Base-by-base conservation (phyloP, 2,797 vertebrate genomes). In the Hirundo rustica region DNA sequence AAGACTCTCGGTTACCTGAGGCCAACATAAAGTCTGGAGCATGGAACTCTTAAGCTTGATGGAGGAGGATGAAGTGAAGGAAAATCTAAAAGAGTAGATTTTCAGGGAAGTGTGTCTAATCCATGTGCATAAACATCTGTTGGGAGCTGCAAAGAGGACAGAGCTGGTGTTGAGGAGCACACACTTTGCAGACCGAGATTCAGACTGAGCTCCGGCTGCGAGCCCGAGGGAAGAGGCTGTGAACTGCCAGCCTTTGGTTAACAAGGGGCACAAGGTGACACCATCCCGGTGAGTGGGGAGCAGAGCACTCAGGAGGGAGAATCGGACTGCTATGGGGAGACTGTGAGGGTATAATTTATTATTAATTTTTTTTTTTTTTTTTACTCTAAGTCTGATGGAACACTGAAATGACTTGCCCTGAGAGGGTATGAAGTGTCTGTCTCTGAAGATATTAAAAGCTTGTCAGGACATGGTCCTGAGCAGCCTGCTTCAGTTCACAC, bases 171-270 rank as follows among this genome's bases (percentile, higher is more conserved):
- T 50, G 71, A 44, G 78, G 50, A 82, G 2, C 32, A 27, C 30
- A 4, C 8, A 22, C 19, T n/a, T 34, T 54, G 34, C 42, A 57
- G 48, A 3, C 0, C 20, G 42, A 44, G 62, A 3, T n/a, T 42
- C 32, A 21, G 32, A 2, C 14, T 27, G 50, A 65, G 44, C 58
- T 58, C 66, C 6, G 45, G 45, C 20, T 47, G 45, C 20, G 21
- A 61, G 13, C 13, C n/a, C 1, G 7, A 53, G 17, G 27, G 16
- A 51, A 74, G 53, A 40, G 45, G 14, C 19, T 2, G 1, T 40
- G 42, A 29, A 4, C 5, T 27, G 45, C 36, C 47, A 71, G 0
- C 7, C 14, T 44, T 22, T 62, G 58, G 58, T 47, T 23, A 40
- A 16, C 23, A n/a, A 8, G 10, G 67, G n/a, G 27, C 48, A n/a